Evolutionary conservation across 2,113 vertebrate genomes (phyloP).

Genomic region (Australoheros scitulus): DNA sequence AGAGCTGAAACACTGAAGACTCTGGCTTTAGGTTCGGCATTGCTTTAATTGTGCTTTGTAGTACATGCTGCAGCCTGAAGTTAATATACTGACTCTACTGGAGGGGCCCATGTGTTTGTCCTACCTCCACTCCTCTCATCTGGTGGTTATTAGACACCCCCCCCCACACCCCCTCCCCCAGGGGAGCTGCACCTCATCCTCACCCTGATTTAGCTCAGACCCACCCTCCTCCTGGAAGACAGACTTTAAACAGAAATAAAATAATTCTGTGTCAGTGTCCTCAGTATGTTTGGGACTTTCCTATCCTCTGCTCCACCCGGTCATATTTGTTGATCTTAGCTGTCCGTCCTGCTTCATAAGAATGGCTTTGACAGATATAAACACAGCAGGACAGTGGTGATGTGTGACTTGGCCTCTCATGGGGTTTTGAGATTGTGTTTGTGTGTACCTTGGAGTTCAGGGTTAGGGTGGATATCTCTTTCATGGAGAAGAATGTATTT

Average conservation of each 20-base stretch:
- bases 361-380: constrained; percentile 14
- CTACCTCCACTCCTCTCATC: constrained; percentile 35
- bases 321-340: constrained; percentile 72
- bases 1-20: neutral
- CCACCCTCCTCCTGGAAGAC: constrained; percentile 32
- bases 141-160: constrained; percentile 30
- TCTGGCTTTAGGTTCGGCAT: neutral
- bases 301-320: constrained; percentile 53
- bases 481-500: constrained; percentile 10
- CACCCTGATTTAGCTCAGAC: constrained; percentile 4
- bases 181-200: constrained; percentile 48
- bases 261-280: constrained; percentile 59
- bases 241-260: constrained; percentile 32
- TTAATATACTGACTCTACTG: neutral
- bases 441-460: constrained; percentile 26
- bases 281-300: constrained; percentile 55
- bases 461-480: constrained; percentile 30
- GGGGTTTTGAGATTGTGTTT: constrained; percentile 13
- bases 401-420: constrained; percentile 27
- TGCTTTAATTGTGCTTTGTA: neutral
- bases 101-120: constrained; percentile 19
- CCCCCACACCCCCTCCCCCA: neutral
- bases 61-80: neutral
- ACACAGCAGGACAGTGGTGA: neutral
- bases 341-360: constrained; percentile 42